Evolutionary conservation across 2,113 vertebrate genomes (phyloP), one percentile per base, ranked within the genome.

Genomic region (Tringa solitaria): DNA sequence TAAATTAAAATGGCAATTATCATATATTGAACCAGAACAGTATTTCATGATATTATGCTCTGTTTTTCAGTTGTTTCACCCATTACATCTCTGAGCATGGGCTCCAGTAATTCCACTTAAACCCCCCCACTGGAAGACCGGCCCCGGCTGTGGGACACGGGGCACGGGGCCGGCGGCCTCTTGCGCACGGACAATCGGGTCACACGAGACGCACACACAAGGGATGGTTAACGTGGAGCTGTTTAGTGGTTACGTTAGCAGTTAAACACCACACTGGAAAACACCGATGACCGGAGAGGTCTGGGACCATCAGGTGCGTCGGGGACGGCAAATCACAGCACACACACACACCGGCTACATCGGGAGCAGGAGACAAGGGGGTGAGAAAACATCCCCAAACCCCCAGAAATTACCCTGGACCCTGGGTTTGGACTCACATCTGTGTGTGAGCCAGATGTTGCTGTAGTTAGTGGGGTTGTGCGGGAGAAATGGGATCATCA

Each of bases 401-500:
- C 8, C 35, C 74, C 50, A 3, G 1, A 0, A 6, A 70, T 3
- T 1, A 7, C 45, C 57, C 39, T 3, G 32, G 73, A 14, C 14
- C 19, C 73, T 4, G 84, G 33, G 0, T 3, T 43, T 43, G 74
- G 48, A 4, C 48, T 32, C 50, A 5, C 28, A 14, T 9, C n/a
- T 2, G 24, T 3, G 23, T 4, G 70, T 4, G 54, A 54, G 21
- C 1, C 21, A 5, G 77, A 37, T 73, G 4, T 1, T 45, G 89
- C 72, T 48, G 75, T 5, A 21, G 10, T 4, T 0, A 5, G 39
- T 1, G 56, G 61, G 57, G 57, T 37, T 28, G 70, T 4, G 83
- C 33, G 14, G 85, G 41, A 77, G 22, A 7, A 50, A 28, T 0
- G 1, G 5, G 50, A 18, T 0, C 48, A 7, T 0, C 6, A 4